phyloP scores from a whole-genome alignment of 53 echinoderm and acorn worm species.

The Actinopyga echinites region DNA sequence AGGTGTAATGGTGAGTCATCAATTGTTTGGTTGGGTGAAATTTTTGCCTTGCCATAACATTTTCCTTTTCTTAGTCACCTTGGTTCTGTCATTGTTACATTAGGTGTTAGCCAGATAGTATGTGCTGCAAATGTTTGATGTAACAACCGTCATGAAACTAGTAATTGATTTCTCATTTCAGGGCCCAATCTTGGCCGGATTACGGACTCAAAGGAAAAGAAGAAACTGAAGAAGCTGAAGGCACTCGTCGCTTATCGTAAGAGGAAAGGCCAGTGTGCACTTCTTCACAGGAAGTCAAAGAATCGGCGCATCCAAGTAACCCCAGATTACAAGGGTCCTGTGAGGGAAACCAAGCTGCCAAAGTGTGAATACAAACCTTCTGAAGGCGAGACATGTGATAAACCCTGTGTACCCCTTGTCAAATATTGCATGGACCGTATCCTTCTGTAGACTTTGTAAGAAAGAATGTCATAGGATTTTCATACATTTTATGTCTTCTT shows the following conservation, averaged over 20 bases:
- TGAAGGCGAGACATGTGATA: conserved; percentile 53
- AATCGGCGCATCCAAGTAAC: conserved; percentile 84
- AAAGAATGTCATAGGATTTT: no score
- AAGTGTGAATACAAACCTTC: conserved; percentile 59
- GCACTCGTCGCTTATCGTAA: conserved; percentile 75
- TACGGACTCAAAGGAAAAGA: conserved; percentile 77
- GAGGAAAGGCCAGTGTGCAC: conserved; percentile 78
- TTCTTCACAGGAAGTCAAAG: conserved; percentile 82
- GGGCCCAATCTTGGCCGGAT: conserved; percentile 72
- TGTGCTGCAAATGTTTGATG: neutral
- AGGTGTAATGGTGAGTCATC: no score
- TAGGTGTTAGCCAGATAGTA: no score
- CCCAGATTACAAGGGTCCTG: conserved; percentile 63
- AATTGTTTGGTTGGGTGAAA: no score
- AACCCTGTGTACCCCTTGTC: conserved; percentile 70
- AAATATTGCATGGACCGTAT: conserved; percentile 88
- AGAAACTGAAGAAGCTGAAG: conserved; percentile 71
- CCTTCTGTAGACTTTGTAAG: conserved; percentile 42
- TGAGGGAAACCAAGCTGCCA: conserved; percentile 54
- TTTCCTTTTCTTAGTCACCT: no score
- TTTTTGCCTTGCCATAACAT: no score
- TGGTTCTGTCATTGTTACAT: no score
- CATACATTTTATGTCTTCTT: no score
- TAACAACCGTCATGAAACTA: neutral
- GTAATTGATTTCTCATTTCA: neutral